A percentile compares a stretch with the other conserved stretches of the same genome.
Evolutionary conservation across 2,113 vertebrate genomes (phyloP).

Genomic region (Aphelocoma coerulescens): DNA sequence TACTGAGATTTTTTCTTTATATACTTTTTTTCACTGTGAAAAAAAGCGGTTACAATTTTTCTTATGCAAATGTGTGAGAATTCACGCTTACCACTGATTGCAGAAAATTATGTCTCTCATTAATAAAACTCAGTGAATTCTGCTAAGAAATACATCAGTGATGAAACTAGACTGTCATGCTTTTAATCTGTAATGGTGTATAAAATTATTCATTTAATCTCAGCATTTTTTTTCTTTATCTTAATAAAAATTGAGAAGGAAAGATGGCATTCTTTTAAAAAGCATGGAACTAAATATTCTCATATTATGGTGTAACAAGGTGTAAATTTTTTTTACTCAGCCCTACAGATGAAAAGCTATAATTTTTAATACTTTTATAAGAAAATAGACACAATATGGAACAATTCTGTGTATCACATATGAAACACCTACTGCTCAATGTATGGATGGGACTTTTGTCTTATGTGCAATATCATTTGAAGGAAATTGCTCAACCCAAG

Average conservation of each 20-base stretch:
- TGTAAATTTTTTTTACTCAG: background rate
- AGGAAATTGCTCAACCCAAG: background rate
- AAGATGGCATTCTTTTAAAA: background rate
- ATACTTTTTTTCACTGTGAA: background rate
- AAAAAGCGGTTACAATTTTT: background rate
- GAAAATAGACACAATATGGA: background rate
- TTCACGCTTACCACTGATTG: background rate
- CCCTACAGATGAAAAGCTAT: background rate
- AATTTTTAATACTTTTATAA: background rate
- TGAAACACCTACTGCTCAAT: background rate
- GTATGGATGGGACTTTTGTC: background rate
- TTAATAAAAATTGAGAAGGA: background rate
- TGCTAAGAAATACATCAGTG: background rate
- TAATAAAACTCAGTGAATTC: constrained; percentile 19
- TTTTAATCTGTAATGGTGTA: background rate
- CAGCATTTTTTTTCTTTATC: background rate
- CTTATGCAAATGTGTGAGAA: background rate
- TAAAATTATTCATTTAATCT: constrained; percentile 35
- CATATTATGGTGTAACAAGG: background rate
- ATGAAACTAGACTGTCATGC: background rate
- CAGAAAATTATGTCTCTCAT: constrained; percentile 4
- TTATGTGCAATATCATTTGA: background rate
- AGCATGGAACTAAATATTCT: background rate
- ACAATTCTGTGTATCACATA: background rate
- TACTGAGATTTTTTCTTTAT: background rate